Evolutionary conservation across 2,797 vertebrate genomes (phyloP), one percentile per base, ranked within the genome.

Genomic region (Periparus ater): DNA sequence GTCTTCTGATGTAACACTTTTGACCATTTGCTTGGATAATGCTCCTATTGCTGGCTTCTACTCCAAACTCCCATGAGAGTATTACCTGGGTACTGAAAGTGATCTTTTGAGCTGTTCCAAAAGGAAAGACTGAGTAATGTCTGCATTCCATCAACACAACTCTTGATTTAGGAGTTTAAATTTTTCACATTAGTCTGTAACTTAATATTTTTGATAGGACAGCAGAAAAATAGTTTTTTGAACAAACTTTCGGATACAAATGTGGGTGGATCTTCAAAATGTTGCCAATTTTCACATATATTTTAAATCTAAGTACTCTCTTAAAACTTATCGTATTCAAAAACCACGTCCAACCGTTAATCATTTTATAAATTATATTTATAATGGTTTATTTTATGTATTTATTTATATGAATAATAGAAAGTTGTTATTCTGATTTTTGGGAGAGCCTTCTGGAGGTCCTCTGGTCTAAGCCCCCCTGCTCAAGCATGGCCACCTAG

Each of bases 141-240:
- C 89, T 91, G 50, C 91, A 71, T 25, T 91, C 68, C 51, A 16
- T 77, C 25, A 70, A 30, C 45, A 71, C 25, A 55, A 11, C 26
- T 29, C 36, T 18, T 82, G 72, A 95, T 93, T 96, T 92, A 96
- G 38, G 45, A 71, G 54, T 76, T 91, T 88, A 89, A 92, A 76
- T 95, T 92, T 84, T 92, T 76, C 13, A 42, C 80, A 79, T 92
- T 92, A 95, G 6, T 21, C 7, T 80, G n/a, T 45, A 95, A 58
- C 12, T 58, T 38, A 86, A 53, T 5, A 47, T 73, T 96, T 96
- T 94, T 91, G 89, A 92, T 84, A 87, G 10, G 19, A n/a, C 20
- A 85, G 80, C 65, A 96, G 74, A 96, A 93, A 79, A 86, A 3
- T 76, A 88, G 80, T 92, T 85, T 73, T 51, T 72, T 63, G 57